phyloP scores from a whole-genome alignment of 2,113 vertebrate genomes.

The Cercopithecus mona region DNA sequence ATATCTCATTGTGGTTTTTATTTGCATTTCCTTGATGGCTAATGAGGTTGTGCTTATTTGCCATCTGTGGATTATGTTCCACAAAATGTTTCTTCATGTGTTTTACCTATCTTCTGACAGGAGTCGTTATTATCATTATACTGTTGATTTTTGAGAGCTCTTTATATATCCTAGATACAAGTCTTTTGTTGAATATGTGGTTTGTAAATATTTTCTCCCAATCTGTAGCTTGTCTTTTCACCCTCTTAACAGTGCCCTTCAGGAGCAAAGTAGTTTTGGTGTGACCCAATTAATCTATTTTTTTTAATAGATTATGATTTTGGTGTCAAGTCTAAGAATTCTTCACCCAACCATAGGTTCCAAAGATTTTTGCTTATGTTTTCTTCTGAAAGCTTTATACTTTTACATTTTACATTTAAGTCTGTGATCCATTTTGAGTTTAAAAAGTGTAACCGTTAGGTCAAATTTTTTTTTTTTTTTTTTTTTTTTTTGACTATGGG shows the following conservation, averaged over 20 bases:
- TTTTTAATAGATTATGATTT: not conserved
- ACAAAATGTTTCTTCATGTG: not conserved
- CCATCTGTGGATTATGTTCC: not conserved
- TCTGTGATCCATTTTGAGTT: not conserved
- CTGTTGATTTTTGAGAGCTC: not conserved
- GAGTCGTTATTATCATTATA: not conserved
- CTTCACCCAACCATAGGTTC: not conserved
- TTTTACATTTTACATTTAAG: not conserved
- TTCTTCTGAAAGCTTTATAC: not conserved
- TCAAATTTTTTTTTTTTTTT: not conserved
- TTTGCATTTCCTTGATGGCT: not conserved
- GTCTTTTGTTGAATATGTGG: not conserved
- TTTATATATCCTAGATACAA: not conserved
- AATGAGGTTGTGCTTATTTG: not conserved
- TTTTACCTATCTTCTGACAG: not conserved
- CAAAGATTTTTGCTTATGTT: not conserved
- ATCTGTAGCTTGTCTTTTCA: conserved; percentile 1
- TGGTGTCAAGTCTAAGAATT: not conserved
- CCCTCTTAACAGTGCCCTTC: not conserved
- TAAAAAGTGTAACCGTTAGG: not conserved
- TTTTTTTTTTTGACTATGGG: not conserved
- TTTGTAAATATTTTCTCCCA: not conserved
- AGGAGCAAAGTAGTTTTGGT: not conserved
- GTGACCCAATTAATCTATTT: not conserved
- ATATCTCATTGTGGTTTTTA: not conserved